A percentile compares a stretch with the other conserved stretches of the same genome.
Evolutionary conservation across 1,140 invertebrate species (phyloP).

Genomic region (Sminthurides bifidus): DNA sequence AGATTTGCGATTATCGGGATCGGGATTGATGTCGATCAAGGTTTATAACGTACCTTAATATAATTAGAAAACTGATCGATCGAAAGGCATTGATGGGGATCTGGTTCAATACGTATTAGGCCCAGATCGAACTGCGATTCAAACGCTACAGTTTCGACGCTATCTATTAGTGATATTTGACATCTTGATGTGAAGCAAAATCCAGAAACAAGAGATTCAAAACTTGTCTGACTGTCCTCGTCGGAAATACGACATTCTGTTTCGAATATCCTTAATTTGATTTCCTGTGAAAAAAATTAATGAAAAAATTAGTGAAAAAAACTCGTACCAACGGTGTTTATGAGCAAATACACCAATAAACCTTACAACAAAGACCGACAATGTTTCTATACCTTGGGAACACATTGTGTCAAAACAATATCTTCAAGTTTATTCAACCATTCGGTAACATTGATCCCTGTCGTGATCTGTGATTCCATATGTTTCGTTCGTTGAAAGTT

Average conservation of each 20-base stretch:
- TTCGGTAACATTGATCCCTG: too few species aligned
- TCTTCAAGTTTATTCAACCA: conserved; percentile 24
- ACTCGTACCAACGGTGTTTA: too few species aligned
- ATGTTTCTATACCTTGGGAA: conserved; percentile 25
- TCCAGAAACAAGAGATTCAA: conserved; percentile 25
- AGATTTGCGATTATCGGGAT: background rate
- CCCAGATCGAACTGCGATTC: conserved; percentile 30
- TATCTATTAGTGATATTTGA: conserved; percentile 10
- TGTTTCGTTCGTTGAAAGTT: too few species aligned
- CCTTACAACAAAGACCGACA: background rate
- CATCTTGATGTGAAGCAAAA: conserved; percentile 29
- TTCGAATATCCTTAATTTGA: conserved; percentile 30
- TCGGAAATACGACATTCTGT: conserved; percentile 29
- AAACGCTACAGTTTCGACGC: conserved; percentile 17
- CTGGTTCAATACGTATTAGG: conserved; percentile 30
- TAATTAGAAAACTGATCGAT: conserved; percentile 32
- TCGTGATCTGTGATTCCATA: too few species aligned
- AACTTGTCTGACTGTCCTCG: conserved; percentile 12
- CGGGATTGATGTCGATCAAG: background rate
- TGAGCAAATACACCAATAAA: too few species aligned
- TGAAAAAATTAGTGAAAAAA: too few species aligned
- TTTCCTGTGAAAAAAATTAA: conserved; percentile 18
- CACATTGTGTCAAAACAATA: conserved; percentile 21
- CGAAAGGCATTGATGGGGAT: conserved; percentile 27
- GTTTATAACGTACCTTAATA: conserved; percentile 20